Evolutionary conservation across 2,797 vertebrate species (phyloP).

Genomic region (Sebastes vulpes): DNA sequence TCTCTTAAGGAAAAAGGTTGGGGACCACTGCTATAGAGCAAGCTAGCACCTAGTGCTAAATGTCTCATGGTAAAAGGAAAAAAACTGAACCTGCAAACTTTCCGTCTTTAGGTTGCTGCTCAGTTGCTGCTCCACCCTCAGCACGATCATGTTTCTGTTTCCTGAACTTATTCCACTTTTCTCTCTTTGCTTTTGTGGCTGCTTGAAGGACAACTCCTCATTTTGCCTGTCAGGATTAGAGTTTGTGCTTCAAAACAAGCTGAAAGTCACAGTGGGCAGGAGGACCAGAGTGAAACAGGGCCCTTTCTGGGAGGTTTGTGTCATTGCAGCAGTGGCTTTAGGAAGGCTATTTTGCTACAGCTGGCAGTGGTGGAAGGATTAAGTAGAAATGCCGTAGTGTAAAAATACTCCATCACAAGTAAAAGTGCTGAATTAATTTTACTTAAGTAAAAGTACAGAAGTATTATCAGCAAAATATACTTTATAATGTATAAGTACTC

Average conservation of each 20-base stretch:
- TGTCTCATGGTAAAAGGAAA: neutral
- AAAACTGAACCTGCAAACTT: neutral
- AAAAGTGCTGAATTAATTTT: too few relatives aligned
- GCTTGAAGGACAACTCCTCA: neutral
- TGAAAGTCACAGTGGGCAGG: neutral
- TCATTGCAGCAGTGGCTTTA: slow-evolving; percentile 1
- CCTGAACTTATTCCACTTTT: neutral
- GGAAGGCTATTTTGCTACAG: neutral
- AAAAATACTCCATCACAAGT: too few relatives aligned
- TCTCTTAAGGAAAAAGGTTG: too few relatives aligned
- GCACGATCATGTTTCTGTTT: neutral
- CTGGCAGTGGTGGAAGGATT: too few relatives aligned
- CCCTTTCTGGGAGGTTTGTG: neutral
- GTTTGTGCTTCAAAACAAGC: slow-evolving; percentile 5
- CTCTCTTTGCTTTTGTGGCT: neutral
- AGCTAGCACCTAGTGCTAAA: too few relatives aligned
- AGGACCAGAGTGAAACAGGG: neutral
- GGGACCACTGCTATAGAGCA: neutral
- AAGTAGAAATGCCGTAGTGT: too few relatives aligned
- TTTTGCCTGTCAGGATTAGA: neutral
- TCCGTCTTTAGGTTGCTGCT: neutral
- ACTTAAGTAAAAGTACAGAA: too few relatives aligned
- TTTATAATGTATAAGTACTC: too few relatives aligned
- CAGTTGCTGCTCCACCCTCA: neutral
- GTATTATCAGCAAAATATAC: too few relatives aligned